Percentiles rank a stretch among this genome's conserved stretches.
Evolutionary conservation across 2,888 invertebrate species (phyloP).

Genomic region (Cataglyphis albicans): DNA sequence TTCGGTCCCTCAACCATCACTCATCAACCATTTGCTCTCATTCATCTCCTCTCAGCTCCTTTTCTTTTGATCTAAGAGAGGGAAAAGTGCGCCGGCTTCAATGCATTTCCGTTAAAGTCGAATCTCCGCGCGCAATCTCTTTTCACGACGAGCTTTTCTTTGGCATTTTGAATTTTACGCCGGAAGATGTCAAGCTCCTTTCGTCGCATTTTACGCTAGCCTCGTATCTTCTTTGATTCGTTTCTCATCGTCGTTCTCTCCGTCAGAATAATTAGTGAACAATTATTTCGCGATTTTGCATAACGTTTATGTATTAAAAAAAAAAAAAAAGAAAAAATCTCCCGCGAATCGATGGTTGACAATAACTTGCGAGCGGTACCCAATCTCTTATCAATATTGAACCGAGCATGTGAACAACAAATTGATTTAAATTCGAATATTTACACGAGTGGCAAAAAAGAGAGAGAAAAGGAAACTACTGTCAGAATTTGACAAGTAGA

Average conservation of each 20-base stretch:
- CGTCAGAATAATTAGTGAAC: neutral
- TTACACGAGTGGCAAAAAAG: neutral
- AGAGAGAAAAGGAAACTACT: neutral
- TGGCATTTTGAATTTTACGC: conserved; percentile 42
- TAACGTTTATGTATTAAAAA: neutral
- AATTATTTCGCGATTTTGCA: conserved; percentile 28
- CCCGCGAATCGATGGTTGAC: neutral
- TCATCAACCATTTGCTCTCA: conserved; percentile 28
- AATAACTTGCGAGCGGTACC: neutral
- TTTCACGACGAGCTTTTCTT: conserved; percentile 21
- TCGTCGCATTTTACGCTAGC: conserved; percentile 43
- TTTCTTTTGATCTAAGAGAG: conserved; percentile 4
- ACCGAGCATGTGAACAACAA: neutral
- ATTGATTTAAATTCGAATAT: conserved; percentile 15
- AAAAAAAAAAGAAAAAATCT: neutral
- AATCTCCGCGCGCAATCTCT: conserved; percentile 29
- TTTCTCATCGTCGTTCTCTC: conserved; percentile 2
- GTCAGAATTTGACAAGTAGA: neutral
- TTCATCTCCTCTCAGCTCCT: neutral
- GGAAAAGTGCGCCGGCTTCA: neutral
- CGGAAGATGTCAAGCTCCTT: conserved; percentile 25
- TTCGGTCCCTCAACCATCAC: conserved; percentile 6
- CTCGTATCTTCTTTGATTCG: conserved; percentile 10
- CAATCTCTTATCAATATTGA: neutral
- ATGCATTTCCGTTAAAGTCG: conserved; percentile 10